Percentiles rank a stretch among this genome's conserved stretches.
Evolutionary conservation across 2,113 vertebrate species (phyloP).

Genomic region (Gadus macrocephalus): DNA sequence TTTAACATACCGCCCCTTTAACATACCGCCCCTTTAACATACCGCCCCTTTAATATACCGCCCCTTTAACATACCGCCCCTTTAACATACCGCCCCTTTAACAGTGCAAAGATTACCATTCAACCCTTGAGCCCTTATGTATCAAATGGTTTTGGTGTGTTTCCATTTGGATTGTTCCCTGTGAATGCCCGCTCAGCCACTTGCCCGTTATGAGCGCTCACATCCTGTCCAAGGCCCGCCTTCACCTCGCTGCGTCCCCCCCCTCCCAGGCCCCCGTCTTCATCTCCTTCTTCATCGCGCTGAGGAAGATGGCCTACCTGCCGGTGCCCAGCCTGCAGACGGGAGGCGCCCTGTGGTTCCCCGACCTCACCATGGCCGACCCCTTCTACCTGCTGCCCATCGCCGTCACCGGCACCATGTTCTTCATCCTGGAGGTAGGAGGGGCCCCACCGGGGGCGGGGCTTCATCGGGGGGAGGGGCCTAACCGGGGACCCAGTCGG

Average conservation of each 20-base stretch:
- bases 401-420: conserved; percentile 80
- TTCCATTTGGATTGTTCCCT: no score
- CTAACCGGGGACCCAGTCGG: background rate
- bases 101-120: no score
- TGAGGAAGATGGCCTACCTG: conserved; percentile 85
- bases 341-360: conserved; percentile 83
- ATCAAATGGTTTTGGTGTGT: no score
- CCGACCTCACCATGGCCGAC: conserved; percentile 77
- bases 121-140: no score
- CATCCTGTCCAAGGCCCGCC: no score
- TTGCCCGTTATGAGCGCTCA: no score
- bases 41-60: no score
- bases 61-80: no score
- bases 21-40: no score
- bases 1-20: no score
- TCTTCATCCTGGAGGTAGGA: conserved; percentile 79
- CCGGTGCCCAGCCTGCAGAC: conserved; percentile 85
- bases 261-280: conserved; percentile 78
- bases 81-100: no score
- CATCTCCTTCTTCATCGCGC: conserved; percentile 87
- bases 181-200: no score
- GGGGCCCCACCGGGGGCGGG: background rate
- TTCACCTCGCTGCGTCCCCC: background rate
- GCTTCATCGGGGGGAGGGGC: background rate
- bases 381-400: conserved; percentile 81